Base-by-base conservation (phyloP, 2,888 invertebrate genomes). In the Leptogaster cylindrica region DNA sequence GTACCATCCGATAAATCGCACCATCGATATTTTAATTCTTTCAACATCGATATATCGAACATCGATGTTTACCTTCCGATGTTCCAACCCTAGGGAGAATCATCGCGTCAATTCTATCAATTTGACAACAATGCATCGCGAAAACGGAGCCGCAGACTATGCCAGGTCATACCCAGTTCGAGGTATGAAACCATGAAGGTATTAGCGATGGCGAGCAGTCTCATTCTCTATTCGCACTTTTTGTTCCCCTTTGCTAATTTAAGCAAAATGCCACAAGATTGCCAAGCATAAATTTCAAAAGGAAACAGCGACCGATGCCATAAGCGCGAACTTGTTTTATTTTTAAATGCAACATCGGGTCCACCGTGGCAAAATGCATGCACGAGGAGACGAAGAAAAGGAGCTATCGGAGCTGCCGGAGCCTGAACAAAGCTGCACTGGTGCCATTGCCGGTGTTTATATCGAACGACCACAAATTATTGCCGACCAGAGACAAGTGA, bases 111-210 rank as follows among this genome's bases (percentile, higher is more conserved):
- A n/a, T n/a, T n/a, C n/a, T 3, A 14, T 55, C 55, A 55, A 55
- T 55, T 36, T 55, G 55, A 55, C 55, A 55, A 55, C 55, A 55
- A 55, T 55, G 55, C 55, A 16, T 52, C 18, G 33, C 2, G 27
- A n/a, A n/a, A n/a, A n/a, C 14, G 6, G 39, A 39, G 39, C n/a
- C 14, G 25, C 5, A 12, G 4, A 36, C 7, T n/a, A n/a, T n/a
- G n/a, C 5, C 36, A 20, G 36, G 36, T 23, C 36, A 55, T 36
- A 55, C 36, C 4, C 18, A 55, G 36, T 55, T 55, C 36, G 20
- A 55, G n/a, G 36, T 36, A 55, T 20, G 8, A 55, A 55, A 28
- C 4, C 33, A 36, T 55, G 55, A 55, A 55, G 20, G 36, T 31
- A 41, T 41, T 41, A 31, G 36, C 36, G 8, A 55, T 55, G 36